Conservation (phyloP, 2,797 vertebrate genomes). For the Agapornis canus region DNA sequence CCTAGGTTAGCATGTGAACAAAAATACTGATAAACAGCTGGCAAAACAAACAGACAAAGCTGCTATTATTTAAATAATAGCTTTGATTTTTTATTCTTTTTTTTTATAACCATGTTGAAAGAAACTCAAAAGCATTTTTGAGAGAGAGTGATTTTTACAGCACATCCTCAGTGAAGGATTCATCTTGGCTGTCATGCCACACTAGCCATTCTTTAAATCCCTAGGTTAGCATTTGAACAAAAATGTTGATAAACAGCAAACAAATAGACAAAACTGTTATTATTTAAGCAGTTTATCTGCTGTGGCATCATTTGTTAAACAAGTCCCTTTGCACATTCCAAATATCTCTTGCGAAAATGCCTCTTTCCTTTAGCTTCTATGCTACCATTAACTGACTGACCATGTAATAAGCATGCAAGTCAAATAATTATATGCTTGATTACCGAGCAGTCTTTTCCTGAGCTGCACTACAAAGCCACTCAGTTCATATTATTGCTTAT, state of each 20-base stretch:
- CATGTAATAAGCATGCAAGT: not conserved
- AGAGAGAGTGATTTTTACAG: not conserved
- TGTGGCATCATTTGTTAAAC: not conserved
- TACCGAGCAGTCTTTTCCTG: not conserved
- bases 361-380: not conserved
- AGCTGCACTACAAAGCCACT: not conserved
- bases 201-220: not conserved
- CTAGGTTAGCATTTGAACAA: not conserved
- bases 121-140: not conserved
- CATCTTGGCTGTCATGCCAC: not conserved
- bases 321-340: not conserved
- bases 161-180: not conserved
- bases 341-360: not conserved
- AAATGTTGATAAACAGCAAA: conserved; percentile 20
- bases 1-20: not conserved
- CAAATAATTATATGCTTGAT: conserved; percentile 6
- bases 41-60: not conserved
- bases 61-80: not conserved
- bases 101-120: not conserved
- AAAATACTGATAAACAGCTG: conserved; percentile 19
- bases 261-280: not conserved
- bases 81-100: not conserved
- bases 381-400: not conserved
- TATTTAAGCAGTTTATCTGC: not conserved
- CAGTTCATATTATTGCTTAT: not conserved